Percentiles rank a stretch among this genome's conserved stretches.
These are phyloP conservation scores for Eriocheir sinensis DNA, from an alignment of 1,140 invertebrate genomes.

Conservation along the genomic window DNA sequence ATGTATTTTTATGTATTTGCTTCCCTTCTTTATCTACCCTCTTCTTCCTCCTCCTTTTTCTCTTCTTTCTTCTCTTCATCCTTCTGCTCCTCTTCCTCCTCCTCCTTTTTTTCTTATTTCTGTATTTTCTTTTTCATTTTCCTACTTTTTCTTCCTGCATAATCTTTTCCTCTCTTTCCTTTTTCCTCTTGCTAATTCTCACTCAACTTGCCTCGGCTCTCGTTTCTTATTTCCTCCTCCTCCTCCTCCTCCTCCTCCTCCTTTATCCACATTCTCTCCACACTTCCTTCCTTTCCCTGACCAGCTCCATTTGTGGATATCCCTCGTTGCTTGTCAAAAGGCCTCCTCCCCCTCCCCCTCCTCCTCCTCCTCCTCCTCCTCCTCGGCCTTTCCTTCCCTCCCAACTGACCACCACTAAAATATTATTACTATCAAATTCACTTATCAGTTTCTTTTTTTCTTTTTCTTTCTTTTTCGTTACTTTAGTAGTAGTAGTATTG, in stretches of 20 bases:
- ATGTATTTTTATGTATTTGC: not conserved
- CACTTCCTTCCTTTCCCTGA: slow-evolving; percentile 8
- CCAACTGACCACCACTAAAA: not conserved
- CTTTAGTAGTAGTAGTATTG: not conserved
- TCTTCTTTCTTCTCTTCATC: not conserved
- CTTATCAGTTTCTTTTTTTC: too few species aligned
- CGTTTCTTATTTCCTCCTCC: not conserved
- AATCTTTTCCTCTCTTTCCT: not conserved
- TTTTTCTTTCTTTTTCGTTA: not conserved
- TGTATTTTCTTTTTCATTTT: slow-evolving; percentile 4
- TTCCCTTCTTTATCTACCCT: not conserved
- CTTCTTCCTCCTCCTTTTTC: not conserved
- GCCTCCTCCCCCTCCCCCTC: not conserved
- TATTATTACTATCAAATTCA: too few species aligned
- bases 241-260: not conserved
- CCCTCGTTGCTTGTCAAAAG: not conserved
- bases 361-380: not conserved
- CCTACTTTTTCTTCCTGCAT: not conserved
- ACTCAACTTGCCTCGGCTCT: not conserved
- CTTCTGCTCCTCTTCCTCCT: not conserved
- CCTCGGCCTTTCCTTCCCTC: not conserved
- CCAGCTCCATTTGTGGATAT: not conserved
- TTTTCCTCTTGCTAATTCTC: not conserved
- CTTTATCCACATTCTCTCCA: not conserved
- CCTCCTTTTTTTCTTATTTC: not conserved